phyloP scores from a whole-genome alignment of 2,113 vertebrate species.

The Arenaria interpres region DNA sequence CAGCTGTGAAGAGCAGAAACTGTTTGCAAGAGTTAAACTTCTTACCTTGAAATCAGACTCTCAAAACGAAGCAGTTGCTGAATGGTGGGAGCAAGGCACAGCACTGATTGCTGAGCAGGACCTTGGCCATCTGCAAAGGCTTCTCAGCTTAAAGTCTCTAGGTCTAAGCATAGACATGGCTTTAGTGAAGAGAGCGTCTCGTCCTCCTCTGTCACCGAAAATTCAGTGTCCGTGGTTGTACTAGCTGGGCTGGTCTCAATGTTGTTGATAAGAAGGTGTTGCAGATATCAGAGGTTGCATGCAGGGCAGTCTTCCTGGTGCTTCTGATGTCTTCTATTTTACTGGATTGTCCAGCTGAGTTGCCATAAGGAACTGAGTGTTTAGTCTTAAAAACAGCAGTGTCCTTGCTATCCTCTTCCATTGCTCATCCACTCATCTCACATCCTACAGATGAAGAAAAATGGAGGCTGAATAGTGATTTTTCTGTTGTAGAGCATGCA shows the following conservation, averaged over 20 bases:
- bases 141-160: not conserved
- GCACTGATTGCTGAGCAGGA: not conserved
- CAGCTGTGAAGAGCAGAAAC: not conserved
- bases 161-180: not conserved
- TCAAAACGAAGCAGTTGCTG: not conserved
- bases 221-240: rapidly evolving
- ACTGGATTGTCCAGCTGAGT: not conserved
- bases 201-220: not conserved
- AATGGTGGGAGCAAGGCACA: not conserved
- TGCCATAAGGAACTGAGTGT: not conserved
- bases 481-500: not conserved
- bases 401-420: not conserved
- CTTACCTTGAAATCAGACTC: not conserved
- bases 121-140: not conserved
- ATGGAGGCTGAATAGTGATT: not conserved
- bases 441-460: not conserved
- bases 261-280: not conserved
- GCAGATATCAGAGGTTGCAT: not conserved
- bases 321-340: not conserved
- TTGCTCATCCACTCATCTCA: not conserved
- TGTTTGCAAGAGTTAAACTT: not conserved
- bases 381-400: not conserved
- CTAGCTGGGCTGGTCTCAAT: not conserved
- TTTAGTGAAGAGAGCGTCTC: not conserved
- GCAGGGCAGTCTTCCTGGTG: not conserved